These are phyloP conservation scores for Notechis scutatus DNA, from an alignment of 2,113 vertebrate species.

Conservation along the genomic window DNA sequence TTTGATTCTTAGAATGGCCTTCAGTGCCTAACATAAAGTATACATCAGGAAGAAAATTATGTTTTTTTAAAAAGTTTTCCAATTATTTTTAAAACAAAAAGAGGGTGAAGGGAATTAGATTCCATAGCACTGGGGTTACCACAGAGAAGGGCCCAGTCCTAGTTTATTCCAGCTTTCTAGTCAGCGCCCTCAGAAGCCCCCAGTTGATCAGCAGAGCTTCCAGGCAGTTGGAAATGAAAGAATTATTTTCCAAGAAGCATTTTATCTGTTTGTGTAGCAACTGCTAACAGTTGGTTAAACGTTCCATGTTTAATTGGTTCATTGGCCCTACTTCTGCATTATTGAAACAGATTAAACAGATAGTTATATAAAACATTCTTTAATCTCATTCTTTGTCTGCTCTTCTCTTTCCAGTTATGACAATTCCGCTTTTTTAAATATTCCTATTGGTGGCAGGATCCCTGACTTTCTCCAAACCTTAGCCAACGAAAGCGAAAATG, in stretches of 20 bases:
- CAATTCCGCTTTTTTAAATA: constrained; percentile 69
- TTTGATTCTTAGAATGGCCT: background rate
- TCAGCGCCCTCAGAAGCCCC: background rate
- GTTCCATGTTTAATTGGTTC: background rate
- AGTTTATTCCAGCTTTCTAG: background rate
- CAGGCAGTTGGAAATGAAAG: background rate
- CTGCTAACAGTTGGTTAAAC: background rate
- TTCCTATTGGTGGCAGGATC: constrained; percentile 81
- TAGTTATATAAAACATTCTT: accelerated
- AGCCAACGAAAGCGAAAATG: constrained; percentile 68
- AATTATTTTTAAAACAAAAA: background rate
- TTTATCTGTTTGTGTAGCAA: background rate
- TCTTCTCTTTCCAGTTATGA: constrained; percentile 59
- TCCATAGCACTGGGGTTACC: background rate
- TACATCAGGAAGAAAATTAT: background rate
- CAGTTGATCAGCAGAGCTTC: background rate
- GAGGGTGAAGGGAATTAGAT: background rate
- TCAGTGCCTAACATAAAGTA: background rate
- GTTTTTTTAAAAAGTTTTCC: background rate
- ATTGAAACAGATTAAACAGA: background rate
- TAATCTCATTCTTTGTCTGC: background rate
- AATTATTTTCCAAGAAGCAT: background rate
- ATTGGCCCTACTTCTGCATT: background rate
- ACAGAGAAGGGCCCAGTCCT: background rate
- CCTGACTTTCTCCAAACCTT: constrained; percentile 67